Conservation (phyloP, 92 coral and sea anemone species). For the Parazoanthus darwini region DNA sequence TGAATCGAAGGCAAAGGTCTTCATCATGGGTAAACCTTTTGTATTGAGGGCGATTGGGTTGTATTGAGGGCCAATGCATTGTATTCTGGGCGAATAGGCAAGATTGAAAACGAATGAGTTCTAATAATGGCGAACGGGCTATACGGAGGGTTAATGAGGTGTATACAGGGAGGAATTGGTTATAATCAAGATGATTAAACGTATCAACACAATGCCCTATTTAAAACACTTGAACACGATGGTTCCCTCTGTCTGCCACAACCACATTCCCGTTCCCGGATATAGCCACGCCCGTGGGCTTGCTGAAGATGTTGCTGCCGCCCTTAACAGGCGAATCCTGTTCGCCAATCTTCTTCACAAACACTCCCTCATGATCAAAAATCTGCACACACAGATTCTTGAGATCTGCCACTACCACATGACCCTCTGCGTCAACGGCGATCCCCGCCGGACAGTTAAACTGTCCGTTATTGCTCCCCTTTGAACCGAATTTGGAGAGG, state of each 20-base stretch:
- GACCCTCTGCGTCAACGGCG: constrained; percentile 83
- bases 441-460: constrained; percentile 91
- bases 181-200: too few species aligned
- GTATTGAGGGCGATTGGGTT: not conserved
- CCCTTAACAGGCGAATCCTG: constrained; percentile 56
- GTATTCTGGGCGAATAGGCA: too few species aligned
- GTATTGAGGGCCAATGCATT: too few species aligned
- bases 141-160: not conserved
- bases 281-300: constrained; percentile 79
- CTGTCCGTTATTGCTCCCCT: constrained; percentile 75
- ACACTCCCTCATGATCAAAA: constrained; percentile 67
- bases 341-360: constrained; percentile 73
- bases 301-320: constrained; percentile 58
- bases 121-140: not conserved
- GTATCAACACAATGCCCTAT: not conserved
- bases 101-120: too few species aligned
- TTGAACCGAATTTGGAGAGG: constrained; percentile 73
- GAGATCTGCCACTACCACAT: constrained; percentile 85
- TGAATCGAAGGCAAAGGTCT: not conserved
- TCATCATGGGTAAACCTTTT: too few species aligned
- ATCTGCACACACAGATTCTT: constrained; percentile 77
- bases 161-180: not conserved
- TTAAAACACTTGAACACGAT: constrained; percentile 67
- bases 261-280: constrained; percentile 76
- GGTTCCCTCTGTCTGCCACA: constrained; percentile 84